Evolutionary conservation across 2,113 vertebrate species (phyloP).

Genomic region (Leptocoma aspasia): DNA sequence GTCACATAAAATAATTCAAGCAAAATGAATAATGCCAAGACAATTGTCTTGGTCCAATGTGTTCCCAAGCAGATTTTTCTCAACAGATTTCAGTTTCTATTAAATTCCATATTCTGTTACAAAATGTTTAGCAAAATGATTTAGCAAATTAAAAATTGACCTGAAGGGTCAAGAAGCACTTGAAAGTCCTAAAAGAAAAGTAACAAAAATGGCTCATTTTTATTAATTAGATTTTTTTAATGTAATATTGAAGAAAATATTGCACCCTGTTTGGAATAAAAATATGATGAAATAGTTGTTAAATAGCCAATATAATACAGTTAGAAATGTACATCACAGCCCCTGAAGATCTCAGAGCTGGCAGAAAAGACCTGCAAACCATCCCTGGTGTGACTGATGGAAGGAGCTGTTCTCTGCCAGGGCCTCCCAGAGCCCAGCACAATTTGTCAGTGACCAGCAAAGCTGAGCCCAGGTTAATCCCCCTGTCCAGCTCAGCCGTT

Average conservation of each 20-base stretch:
- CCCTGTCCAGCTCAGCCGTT: neutral
- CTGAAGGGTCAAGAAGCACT: neutral
- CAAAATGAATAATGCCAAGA: neutral
- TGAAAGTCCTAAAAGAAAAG: slow-evolving; percentile 4
- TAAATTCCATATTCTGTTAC: neutral
- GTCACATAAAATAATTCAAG: neutral
- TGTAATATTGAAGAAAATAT: neutral
- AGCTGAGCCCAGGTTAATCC: neutral
- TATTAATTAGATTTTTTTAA: neutral
- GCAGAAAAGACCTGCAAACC: neutral
- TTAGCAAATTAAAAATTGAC: slow-evolving; percentile 16
- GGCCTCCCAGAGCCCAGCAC: neutral
- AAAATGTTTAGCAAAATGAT: slow-evolving; percentile 9
- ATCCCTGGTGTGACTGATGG: neutral
- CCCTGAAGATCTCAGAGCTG: neutral
- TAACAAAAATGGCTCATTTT: slow-evolving; percentile 20
- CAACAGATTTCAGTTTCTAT: neutral
- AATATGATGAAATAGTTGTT: neutral
- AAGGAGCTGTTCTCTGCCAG: neutral
- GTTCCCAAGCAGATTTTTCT: slow-evolving; percentile 19
- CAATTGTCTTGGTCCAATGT: neutral
- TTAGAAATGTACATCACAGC: neutral
- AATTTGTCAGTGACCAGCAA: neutral
- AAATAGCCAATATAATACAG: neutral
- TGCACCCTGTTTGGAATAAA: neutral